Evolutionary conservation across 37 sponge, comb jelly and placozoan genomes (phyloP).

Genomic region (Spongilla lacustris): DNA sequence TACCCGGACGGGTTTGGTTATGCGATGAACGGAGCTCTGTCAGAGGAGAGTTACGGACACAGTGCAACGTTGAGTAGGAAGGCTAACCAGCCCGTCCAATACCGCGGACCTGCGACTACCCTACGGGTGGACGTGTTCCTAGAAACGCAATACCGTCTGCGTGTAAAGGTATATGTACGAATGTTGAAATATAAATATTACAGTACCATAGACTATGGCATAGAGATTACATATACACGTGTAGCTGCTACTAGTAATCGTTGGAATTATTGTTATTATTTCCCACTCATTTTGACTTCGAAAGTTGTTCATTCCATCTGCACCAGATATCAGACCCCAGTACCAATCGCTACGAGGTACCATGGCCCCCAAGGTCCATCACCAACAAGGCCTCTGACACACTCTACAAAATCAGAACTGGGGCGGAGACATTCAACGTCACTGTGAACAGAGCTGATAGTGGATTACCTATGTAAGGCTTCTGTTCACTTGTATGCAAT

Average conservation of each 20-base stretch:
- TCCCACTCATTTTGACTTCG: too few species aligned
- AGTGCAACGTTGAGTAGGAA: conserved; percentile 8
- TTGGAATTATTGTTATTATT: too few species aligned
- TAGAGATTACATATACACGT: too few species aligned
- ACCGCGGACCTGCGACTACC: conserved; percentile 3
- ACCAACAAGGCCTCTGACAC: conserved; percentile 3
- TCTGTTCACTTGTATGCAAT: too few species aligned
- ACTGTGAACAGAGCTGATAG: conserved; percentile 2
- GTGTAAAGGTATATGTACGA: conserved; percentile 38
- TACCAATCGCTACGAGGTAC: conserved; percentile 46
- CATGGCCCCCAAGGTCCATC: conserved; percentile 6
- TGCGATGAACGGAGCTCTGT: not conserved
- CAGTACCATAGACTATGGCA: too few species aligned
- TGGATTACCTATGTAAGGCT: too few species aligned
- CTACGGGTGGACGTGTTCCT: conserved; percentile 32
- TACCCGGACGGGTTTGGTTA: conserved; percentile 45
- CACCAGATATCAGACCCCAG: conserved; percentile 32
- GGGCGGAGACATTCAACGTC: conserved; percentile 13
- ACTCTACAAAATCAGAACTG: conserved; percentile 1
- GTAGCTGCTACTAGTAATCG: too few species aligned
- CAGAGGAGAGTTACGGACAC: not conserved
- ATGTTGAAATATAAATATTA: too few species aligned
- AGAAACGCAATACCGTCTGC: conserved; percentile 43
- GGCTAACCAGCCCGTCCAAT: not conserved
- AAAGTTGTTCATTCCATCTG: too few species aligned